Evolutionary conservation across 2,888 invertebrate genomes (phyloP), one percentile per base, ranked within the genome.

Genomic region (Masnerella sp.): DNA sequence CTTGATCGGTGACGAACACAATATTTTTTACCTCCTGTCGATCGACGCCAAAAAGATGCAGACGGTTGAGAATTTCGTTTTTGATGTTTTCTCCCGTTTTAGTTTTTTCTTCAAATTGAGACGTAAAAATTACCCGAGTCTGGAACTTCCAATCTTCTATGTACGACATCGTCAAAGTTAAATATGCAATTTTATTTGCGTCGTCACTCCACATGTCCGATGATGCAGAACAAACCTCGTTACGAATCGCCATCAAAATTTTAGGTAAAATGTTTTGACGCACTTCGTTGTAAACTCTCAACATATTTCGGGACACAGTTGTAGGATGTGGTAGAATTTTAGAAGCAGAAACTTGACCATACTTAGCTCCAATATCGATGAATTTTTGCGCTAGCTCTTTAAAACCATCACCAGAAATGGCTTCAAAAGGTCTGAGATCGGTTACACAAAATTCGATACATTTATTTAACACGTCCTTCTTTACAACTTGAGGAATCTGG

Each of bases 181-280:
- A 38, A 17, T 52, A 52, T n/a, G 22, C 25, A 11, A 7, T n/a
- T 4, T 52, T 52, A 4, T 25, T 52, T 1, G 17, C 17, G 7
- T 52, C 52, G 5, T 36, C 36, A 9, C 38, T 52, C 52, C 52
- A 52, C 52, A 52, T 52, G 11, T 38, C 36, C 4, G 52, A 38
- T 22, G 52, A 25, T 25, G 25, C 25, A 2, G 38, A 52, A 15
- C 15, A 36, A 38, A 25, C 52, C 5, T 18, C 2, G 11, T 18
- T 34, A 18, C 11, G 18, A 4, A 51, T 8, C 8, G 34, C 20
- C 5, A 12, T 15, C 8, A 34, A 4, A 8, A 51, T 51, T 36
- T 51, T 22, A 5, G 51, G 51, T 7, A 8, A 20, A 3, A 51
- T 18, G 0, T 20, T 3, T 9, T 51, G 8, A 12, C 12, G 34